Evolutionary conservation across 2,797 vertebrate species (phyloP).

Genomic region (Oryzias sinensis): DNA sequence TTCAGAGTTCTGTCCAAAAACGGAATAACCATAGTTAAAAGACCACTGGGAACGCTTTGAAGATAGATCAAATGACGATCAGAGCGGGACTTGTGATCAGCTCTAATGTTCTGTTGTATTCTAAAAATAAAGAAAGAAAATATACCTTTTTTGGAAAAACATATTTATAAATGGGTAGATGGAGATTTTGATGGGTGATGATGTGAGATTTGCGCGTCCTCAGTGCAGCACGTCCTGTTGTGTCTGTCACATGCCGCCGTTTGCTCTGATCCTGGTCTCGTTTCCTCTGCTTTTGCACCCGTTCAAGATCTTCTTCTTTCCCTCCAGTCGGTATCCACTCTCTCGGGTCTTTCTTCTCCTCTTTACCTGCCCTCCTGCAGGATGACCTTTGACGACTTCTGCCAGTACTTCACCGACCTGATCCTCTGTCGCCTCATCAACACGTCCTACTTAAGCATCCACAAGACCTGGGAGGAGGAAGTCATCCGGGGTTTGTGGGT

Average conservation of each 20-base stretch:
- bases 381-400: conserved; percentile 96
- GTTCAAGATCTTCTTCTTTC: conserved; percentile 40
- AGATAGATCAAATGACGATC: too few relatives aligned
- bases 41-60: too few relatives aligned
- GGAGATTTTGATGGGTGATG: too few relatives aligned
- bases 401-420: conserved; percentile 92
- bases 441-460: conserved; percentile 95
- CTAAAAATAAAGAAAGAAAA: too few relatives aligned
- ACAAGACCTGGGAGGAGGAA: conserved; percentile 98
- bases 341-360: conserved; percentile 41
- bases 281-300: conserved; percentile 45
- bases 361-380: conserved; percentile 54
- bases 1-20: too few relatives aligned
- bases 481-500: conserved; percentile 85
- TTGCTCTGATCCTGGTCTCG: conserved; percentile 48
- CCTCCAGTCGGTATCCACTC: conserved; percentile 37
- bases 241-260: conserved; percentile 19
- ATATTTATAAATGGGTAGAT: too few relatives aligned
- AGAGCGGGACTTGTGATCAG: too few relatives aligned
- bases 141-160: too few relatives aligned
- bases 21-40: too few relatives aligned
- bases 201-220: too few relatives aligned
- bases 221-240: background rate
- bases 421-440: conserved; percentile 96
- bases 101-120: too few relatives aligned